A percentile compares a stretch with the other conserved stretches of the same genome.
These are phyloP conservation scores for Penaeus monodon DNA, from an alignment of 2,888 invertebrate species.

Conservation along the genomic window DNA sequence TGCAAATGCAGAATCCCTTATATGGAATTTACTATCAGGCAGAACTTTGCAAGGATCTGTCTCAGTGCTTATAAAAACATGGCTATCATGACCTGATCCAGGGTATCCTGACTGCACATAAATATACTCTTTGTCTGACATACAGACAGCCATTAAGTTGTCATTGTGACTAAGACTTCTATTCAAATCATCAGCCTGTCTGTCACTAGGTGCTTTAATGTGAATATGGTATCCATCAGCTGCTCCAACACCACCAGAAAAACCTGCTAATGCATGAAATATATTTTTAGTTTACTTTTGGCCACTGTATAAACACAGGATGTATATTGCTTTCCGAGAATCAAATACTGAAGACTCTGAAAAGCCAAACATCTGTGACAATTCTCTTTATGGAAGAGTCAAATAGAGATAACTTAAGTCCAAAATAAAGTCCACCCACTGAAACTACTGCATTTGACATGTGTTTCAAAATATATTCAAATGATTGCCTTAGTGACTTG, in stretches of 20 bases:
- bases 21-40: too few species aligned
- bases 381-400: not conserved
- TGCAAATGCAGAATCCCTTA: too few species aligned
- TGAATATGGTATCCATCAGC: conserved; percentile 1
- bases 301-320: not conserved
- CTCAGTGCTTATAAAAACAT: not conserved
- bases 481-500: too few species aligned
- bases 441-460: too few species aligned
- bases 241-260: conserved; percentile 9
- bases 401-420: too few species aligned
- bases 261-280: not conserved
- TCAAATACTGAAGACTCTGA: not conserved
- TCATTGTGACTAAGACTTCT: conserved; percentile 3
- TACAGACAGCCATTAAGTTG: conserved; percentile 17
- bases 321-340: not conserved
- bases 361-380: not conserved
- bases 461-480: too few species aligned
- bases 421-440: too few species aligned
- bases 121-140: not conserved
- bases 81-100: conserved; percentile 7
- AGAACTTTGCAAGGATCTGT: not conserved
- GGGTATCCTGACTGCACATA: conserved; percentile 3
- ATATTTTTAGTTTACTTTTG: not conserved
- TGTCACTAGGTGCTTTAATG: conserved; percentile 1
- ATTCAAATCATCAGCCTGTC: not conserved